A percentile compares a stretch with the other conserved stretches of the same genome.
These are phyloP conservation scores for Scalopus aquaticus DNA, from an alignment of 2,113 vertebrate genomes.

Conservation along the genomic window DNA sequence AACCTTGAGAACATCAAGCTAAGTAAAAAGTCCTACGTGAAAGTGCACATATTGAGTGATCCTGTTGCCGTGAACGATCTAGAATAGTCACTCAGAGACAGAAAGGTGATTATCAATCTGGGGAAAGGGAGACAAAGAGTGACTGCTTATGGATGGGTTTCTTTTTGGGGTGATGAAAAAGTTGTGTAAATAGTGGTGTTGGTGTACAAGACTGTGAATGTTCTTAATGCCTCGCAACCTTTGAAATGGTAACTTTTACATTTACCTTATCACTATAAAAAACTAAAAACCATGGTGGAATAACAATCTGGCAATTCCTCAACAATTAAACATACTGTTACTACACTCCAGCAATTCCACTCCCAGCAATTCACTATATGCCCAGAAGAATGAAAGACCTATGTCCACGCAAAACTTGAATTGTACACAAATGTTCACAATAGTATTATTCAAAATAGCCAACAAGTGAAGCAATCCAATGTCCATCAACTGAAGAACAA, in stretches of 20 bases:
- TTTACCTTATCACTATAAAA: neutral
- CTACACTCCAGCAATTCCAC: neutral
- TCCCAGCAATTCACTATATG: no score
- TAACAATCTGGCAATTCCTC: neutral
- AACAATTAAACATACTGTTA: neutral
- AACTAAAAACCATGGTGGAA: neutral
- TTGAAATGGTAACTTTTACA: neutral
- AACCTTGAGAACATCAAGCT: neutral
- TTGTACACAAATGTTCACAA: neutral
- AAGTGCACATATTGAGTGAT: neutral
- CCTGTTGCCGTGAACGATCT: neutral
- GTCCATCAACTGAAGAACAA: neutral
- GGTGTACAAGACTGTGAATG: neutral
- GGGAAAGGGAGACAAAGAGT: neutral
- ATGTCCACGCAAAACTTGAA: neutral
- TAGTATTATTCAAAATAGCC: neutral
- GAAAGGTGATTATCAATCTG: neutral
- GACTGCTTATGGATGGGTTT: neutral
- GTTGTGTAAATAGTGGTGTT: neutral
- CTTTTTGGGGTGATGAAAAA: neutral
- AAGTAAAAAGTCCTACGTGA: neutral
- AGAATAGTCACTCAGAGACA: neutral
- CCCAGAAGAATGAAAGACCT: neutral
- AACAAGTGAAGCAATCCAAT: neutral
- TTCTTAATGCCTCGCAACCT: neutral